These are phyloP conservation scores for Halesus radiatus DNA, from an alignment of 1,140 invertebrate genomes.

Conservation along the genomic window DNA sequence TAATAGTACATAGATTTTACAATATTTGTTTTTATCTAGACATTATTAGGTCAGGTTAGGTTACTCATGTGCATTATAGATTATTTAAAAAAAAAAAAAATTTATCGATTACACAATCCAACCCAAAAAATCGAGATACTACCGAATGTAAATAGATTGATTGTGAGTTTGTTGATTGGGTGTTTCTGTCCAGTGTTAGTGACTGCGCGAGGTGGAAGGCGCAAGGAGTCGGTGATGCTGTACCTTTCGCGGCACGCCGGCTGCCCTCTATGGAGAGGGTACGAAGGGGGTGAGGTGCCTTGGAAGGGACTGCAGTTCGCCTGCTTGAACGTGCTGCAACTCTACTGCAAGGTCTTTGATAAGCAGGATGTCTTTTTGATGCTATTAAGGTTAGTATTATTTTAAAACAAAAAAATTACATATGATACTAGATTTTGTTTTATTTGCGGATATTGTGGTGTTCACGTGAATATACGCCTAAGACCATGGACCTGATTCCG, in stretches of 20 bases:
- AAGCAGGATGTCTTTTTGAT: constrained; percentile 80
- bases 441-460: too few species aligned
- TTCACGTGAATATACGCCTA: too few species aligned
- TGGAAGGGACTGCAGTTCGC: constrained; percentile 82
- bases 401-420: too few species aligned
- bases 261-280: constrained; percentile 65
- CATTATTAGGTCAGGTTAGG: too few species aligned
- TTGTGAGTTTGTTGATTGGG: not conserved
- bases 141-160: not conserved
- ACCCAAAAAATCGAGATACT: too few species aligned
- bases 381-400: constrained; percentile 76
- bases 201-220: not conserved
- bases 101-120: too few species aligned
- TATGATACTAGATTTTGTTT: too few species aligned
- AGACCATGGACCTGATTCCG: too few species aligned
- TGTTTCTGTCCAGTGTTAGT: not conserved
- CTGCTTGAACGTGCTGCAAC: constrained; percentile 79
- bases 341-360: constrained; percentile 84
- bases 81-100: too few species aligned
- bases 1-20: too few species aligned
- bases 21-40: too few species aligned
- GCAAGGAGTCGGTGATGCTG: constrained; percentile 59
- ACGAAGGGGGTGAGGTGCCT: constrained; percentile 68
- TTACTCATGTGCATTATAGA: too few species aligned
- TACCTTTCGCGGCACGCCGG: constrained; percentile 65